Base-by-base conservation (phyloP, 2,888 invertebrate genomes). In the Periphyllus acericola region DNA sequence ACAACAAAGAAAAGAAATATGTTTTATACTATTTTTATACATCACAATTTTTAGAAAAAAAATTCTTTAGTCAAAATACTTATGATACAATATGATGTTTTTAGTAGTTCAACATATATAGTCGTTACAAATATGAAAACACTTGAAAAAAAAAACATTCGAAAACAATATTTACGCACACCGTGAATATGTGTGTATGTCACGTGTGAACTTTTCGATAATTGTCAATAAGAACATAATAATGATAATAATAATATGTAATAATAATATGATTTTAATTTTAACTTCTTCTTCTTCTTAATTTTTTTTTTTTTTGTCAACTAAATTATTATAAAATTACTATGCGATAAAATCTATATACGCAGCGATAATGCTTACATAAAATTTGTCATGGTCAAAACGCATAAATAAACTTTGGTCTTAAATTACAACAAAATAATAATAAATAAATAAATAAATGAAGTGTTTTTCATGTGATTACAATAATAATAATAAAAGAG, bases 381-480 rank as follows among this genome's bases (percentile, higher is more conserved):
- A 84, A 55, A 84, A 84, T 87, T 40, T 87, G 87, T 87, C 87
- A 87, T 87, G 87, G 87, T 87, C 74, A 81, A 81, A 81, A 87
- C 87, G 81, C 87, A 75, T 81, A 81, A 87, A 87, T 81, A 87
- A 87, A 87, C 87, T 87, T 87, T 87, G 87, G 87, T 87, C 87
- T 87, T 87, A 87, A 81, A 74, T 78, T 87, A 87, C 80, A 87
- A 87, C 87, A 74, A 87, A 87, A 87, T 74, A 87, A 87, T 78
- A 60, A 74, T 87, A 81, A 87, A 78, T 79, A 71, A 85, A 85
- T 66, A 71, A 79, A 79, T 86, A 72, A 78, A 34, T 79, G 52
- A 79, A 71, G 40, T 32, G 32, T 85, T 66, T 76, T 74, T n/a
- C 32, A 21, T 4, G n/a, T 55, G 36, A 71, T 71, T 68, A 29